Percentiles rank a stretch among this genome's conserved stretches.
Conservation (phyloP, 2,113 vertebrate species). For the Eubucco bourcierii region DNA sequence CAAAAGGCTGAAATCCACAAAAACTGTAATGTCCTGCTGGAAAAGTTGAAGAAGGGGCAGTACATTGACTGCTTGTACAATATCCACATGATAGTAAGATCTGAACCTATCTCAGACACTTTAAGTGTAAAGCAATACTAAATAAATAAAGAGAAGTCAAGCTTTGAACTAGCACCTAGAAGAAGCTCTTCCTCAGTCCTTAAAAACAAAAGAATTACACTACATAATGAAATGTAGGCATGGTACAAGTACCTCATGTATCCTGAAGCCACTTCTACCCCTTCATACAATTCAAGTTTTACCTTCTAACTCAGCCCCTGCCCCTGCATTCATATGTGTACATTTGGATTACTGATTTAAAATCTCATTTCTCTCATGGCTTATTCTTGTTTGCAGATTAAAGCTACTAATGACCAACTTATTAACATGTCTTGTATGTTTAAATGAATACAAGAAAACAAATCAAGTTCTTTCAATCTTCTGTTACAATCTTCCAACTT, state of each 20-base stretch:
- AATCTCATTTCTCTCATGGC: not conserved
- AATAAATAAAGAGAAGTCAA: not conserved
- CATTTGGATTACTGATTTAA: not conserved
- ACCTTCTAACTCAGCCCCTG: rapidly evolving
- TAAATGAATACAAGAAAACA: not conserved
- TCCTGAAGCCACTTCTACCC: not conserved
- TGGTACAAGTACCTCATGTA: not conserved
- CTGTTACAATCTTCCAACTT: not conserved
- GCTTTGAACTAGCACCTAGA: not conserved
- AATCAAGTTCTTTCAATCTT: not conserved
- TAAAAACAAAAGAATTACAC: not conserved
- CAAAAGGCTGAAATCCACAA: not conserved
- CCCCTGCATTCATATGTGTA: not conserved
- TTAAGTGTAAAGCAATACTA: not conserved
- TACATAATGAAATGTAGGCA: not conserved
- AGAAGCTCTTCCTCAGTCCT: not conserved
- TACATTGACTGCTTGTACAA: not conserved
- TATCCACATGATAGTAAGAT: not conserved
- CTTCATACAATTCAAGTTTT: not conserved
- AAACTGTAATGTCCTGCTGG: not conserved
- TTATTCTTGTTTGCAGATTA: not conserved
- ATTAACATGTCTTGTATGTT: not conserved
- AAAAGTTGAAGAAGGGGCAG: not conserved
- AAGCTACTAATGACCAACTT: not conserved
- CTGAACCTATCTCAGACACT: not conserved